A percentile compares a stretch with the other conserved stretches of the same genome.
phyloP scores from a whole-genome alignment of 2,888 invertebrate species.

The Drosophila silvestris region DNA sequence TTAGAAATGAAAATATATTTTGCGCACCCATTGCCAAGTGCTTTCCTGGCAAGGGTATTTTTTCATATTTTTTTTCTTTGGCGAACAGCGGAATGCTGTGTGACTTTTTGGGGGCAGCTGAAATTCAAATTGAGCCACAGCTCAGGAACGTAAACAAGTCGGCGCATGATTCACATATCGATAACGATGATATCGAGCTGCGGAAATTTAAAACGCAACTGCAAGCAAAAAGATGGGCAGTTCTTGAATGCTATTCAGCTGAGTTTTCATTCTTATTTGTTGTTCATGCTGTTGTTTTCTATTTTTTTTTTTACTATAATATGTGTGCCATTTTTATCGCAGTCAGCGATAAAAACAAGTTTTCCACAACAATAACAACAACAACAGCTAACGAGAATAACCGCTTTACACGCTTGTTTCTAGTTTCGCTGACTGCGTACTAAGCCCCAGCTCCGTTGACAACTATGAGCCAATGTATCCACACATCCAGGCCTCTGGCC shows the following conservation, averaged over 20 bases:
- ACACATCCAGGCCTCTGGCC: constrained; percentile 28
- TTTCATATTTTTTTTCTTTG: not conserved
- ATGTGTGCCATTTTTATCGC: constrained; percentile 72
- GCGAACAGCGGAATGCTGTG: not conserved
- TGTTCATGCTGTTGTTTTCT: constrained; percentile 9
- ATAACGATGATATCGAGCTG: constrained; percentile 42
- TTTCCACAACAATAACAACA: constrained; percentile 57
- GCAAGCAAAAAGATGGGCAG: constrained; percentile 17
- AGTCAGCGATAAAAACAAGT: constrained; percentile 69
- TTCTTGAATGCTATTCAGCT: constrained; percentile 33
- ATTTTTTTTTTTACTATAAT: constrained; percentile 29
- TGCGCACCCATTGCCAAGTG: not conserved
- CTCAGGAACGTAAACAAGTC: constrained; percentile 40
- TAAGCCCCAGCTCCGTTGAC: constrained; percentile 42
- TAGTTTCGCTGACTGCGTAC: constrained; percentile 49
- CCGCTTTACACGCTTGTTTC: constrained; percentile 55
- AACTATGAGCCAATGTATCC: constrained; percentile 36
- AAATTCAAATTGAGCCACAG: constrained; percentile 34
- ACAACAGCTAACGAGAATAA: constrained; percentile 73
- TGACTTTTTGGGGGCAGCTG: constrained; percentile 9
- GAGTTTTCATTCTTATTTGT: constrained; percentile 40
- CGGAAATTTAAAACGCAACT: constrained; percentile 28
- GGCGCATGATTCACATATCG: constrained; percentile 46
- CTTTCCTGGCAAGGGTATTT: not conserved
- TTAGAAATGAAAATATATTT: not conserved